Base-by-base conservation (phyloP, 1,140 invertebrate genomes). In the Pseudomyrmex gracilis region DNA sequence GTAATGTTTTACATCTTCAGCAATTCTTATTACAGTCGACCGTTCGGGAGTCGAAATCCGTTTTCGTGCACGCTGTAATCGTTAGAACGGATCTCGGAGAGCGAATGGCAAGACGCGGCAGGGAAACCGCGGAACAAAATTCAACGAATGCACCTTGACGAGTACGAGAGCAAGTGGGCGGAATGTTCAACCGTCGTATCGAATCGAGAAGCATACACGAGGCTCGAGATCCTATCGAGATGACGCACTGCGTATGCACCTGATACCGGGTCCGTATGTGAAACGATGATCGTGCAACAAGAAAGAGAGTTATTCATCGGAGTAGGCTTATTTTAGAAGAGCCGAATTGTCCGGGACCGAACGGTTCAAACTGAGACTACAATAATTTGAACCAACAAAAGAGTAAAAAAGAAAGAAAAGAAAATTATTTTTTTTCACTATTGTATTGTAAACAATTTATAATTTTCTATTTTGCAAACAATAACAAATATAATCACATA, bases 231-330 rank as follows among this genome's bases (percentile, higher is more conserved):
- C 90, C 89, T 94, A 94, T 94, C 93, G 89, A 92, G 84, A 93
- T 93, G 93, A 94, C 90, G 92, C 92, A 94, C 91, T 93, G 93
- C 93, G 85, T 91, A 93, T 89, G 92, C 93, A 94, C 92, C 92
- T 93, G 93, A 93, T 93, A 93, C 90, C 87, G 90, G 90, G 88
- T 87, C 90, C 90, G 86, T 89, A 88, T 85, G 74, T 84, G 43
- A 67, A 43, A 58, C 60, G 64, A 55, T 63, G 71, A 68, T 60
- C 63, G 64, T 63, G 43, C 83, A 17, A 58, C 57, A 71, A 60
- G 53, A 24, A 82, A 88, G 73, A 89, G 85, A 88, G 85, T 90
- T 89, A 89, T 87, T 86, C 87, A 83, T 86, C 84, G 77, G n/a
- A n/a, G 22, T 89, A 82, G 86, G 90, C 86, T 93, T 93, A 92